These are phyloP conservation scores for Sycophila sp. DNA, from an alignment of 1,140 invertebrate species.

Conservation along the genomic window DNA sequence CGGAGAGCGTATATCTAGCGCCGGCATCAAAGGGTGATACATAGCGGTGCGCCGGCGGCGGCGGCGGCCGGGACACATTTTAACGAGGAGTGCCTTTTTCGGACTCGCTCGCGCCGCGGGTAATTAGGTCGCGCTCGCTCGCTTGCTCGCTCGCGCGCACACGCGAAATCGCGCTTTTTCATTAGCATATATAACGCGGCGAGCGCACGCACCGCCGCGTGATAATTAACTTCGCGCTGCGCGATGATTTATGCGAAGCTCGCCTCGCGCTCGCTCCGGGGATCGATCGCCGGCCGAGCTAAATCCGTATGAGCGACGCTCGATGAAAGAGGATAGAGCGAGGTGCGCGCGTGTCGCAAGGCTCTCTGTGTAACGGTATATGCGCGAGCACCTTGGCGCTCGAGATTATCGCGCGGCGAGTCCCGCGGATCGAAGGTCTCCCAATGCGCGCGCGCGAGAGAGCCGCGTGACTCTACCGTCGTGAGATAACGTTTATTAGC, in stretches of 20 bases:
- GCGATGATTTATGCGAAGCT: slow-evolving; percentile 1
- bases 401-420: neutral
- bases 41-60: too few species aligned
- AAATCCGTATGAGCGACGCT: too few species aligned
- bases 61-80: neutral
- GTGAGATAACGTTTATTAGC: neutral
- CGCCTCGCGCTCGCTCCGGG: too few species aligned
- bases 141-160: neutral
- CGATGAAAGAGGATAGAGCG: neutral
- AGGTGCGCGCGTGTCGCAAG: neutral
- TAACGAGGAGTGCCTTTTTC: neutral
- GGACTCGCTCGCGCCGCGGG: neutral
- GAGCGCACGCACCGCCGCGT: neutral
- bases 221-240: slow-evolving; percentile 6
- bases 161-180: slow-evolving; percentile 2
- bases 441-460: neutral
- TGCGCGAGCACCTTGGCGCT: too few species aligned
- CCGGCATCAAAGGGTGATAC: too few species aligned
- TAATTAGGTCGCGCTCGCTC: slow-evolving; percentile 11
- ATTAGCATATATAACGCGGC: neutral
- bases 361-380: too few species aligned
- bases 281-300: too few species aligned
- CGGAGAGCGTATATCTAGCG: too few species aligned
- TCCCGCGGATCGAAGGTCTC: neutral
- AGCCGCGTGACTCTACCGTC: neutral